A percentile compares a stretch with the other conserved stretches of the same genome.
Conservation (phyloP, 2,888 invertebrate genomes). For the Sinhomidia bicolor region DNA sequence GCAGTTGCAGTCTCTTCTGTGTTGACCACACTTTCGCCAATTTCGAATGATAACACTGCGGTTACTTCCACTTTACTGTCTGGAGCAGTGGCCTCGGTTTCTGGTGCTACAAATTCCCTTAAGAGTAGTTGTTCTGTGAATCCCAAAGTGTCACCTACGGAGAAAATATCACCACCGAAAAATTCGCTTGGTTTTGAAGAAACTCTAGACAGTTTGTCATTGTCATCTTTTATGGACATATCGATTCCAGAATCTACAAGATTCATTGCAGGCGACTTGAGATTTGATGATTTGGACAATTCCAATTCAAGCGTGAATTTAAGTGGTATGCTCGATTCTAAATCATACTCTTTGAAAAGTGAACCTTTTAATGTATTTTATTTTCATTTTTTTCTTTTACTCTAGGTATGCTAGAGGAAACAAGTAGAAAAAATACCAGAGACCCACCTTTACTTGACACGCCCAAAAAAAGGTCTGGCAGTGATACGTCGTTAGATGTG, state of each 20-base stretch:
- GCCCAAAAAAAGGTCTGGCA: conserved; percentile 50
- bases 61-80: conserved; percentile 34
- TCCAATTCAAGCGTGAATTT: conserved; percentile 70
- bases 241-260: conserved; percentile 79
- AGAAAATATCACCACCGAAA: conserved; percentile 34
- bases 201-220: conserved; percentile 74
- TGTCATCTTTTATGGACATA: conserved; percentile 80
- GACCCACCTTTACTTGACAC: conserved; percentile 57
- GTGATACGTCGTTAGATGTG: not conserved
- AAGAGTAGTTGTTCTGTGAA: conserved; percentile 18
- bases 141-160: not conserved
- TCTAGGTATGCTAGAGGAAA: conserved; percentile 60
- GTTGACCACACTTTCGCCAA: not conserved
- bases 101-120: conserved; percentile 36
- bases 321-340: not conserved
- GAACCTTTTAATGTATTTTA: not conserved
- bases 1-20: conserved; percentile 50
- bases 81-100: conserved; percentile 3
- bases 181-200: conserved; percentile 52
- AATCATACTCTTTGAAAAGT: no score
- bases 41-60: not conserved
- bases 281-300: conserved; percentile 75
- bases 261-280: conserved; percentile 75
- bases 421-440: conserved; percentile 49
- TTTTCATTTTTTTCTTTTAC: no score